Conservation (phyloP, 2,888 invertebrate species). For the Melinaea menophilus region DNA sequence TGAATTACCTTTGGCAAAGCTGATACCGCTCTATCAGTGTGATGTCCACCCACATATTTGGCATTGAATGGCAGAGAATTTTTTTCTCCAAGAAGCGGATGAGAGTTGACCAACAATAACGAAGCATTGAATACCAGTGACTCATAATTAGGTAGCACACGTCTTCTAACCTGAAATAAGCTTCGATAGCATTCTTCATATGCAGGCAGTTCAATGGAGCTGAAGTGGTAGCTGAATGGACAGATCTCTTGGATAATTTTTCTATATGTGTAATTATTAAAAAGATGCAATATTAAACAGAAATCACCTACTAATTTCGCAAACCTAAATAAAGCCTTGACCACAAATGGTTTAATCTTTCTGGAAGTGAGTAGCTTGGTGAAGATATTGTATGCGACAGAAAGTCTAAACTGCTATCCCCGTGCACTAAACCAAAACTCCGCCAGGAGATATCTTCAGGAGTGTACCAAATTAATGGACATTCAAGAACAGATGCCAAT, state of each 20-base stretch:
- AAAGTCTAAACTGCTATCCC: conserved; percentile 40
- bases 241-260: not conserved
- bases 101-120: conserved; percentile 50
- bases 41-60: conserved; percentile 53
- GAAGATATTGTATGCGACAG: conserved; percentile 31
- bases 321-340: conserved; percentile 42
- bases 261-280: not conserved
- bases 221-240: conserved; percentile 41
- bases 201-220: conserved; percentile 44
- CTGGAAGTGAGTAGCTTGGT: conserved; percentile 35
- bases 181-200: conserved; percentile 44
- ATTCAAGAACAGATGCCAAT: conserved; percentile 46
- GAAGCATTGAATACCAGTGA: conserved; percentile 44
- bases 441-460: conserved; percentile 46
- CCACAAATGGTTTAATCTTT: conserved; percentile 40
- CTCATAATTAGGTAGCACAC: conserved; percentile 43
- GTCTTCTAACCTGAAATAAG: conserved; percentile 41
- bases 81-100: conserved; percentile 45
- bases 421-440: conserved; percentile 45
- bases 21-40: conserved; percentile 38
- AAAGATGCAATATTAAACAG: conserved; percentile 9
- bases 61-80: conserved; percentile 46
- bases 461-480: conserved; percentile 55
- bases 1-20: conserved; percentile 43
- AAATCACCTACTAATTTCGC: conserved; percentile 47